Evolutionary conservation across 2,888 invertebrate species (phyloP).

Genomic region (Xanthorhoe spadicearia): DNA sequence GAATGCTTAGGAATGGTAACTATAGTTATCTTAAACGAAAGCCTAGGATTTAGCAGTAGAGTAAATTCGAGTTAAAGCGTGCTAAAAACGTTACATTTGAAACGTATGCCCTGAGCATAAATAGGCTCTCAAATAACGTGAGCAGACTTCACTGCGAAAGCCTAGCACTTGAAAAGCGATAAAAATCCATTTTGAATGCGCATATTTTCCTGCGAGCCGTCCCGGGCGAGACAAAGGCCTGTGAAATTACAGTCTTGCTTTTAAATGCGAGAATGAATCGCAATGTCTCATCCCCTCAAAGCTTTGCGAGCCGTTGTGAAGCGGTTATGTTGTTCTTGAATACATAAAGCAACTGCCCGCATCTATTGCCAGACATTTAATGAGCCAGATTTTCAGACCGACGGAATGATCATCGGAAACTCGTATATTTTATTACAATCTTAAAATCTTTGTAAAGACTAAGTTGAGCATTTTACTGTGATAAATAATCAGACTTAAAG

Average conservation of each 20-base stretch:
- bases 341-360: conserved; percentile 53
- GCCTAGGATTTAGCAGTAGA: background rate
- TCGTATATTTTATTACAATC: background rate
- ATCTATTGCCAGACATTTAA: conserved; percentile 30
- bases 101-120: conserved; percentile 40
- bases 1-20: background rate
- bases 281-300: conserved; percentile 81
- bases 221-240: conserved; percentile 77
- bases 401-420: background rate
- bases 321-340: conserved; percentile 61
- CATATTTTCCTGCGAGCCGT: conserved; percentile 76
- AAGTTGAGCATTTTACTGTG: no score
- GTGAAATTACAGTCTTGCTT: conserved; percentile 83
- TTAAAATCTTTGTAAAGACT: no score
- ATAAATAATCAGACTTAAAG: no score
- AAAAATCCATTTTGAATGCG: conserved; percentile 81
- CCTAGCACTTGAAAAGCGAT: conserved; percentile 78
- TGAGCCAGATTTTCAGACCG: conserved; percentile 3
- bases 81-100: conserved; percentile 24
- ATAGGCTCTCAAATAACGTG: conserved; percentile 54
- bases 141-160: conserved; percentile 61
- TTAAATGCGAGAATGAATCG: conserved; percentile 83
- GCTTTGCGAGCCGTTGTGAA: conserved; percentile 71
- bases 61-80: conserved; percentile 9
- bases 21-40: background rate